A percentile compares a stretch with the other conserved stretches of the same genome.
phyloP scores from a whole-genome alignment of 2,113 vertebrate genomes.

The Mystacornis crossleyi region DNA sequence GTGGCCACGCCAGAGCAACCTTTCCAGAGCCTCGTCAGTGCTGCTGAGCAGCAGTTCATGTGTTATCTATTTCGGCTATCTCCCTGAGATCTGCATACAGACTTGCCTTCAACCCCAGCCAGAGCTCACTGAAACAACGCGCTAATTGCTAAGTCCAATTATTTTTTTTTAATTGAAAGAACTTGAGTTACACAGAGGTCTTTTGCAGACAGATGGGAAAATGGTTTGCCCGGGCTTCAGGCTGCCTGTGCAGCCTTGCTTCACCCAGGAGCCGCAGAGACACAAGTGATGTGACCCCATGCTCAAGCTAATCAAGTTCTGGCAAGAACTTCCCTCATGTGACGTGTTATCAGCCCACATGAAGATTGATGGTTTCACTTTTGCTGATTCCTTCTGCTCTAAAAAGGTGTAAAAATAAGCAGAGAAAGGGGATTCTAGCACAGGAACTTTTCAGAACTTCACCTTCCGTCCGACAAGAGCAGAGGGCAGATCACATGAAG shows the following conservation, averaged over 20 bases:
- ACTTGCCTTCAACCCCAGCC: background rate
- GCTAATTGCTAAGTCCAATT: background rate
- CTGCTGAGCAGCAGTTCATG: background rate
- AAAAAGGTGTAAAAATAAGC: background rate
- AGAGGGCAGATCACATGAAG: background rate
- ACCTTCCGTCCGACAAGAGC: background rate
- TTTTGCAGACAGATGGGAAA: background rate
- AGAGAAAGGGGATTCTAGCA: background rate
- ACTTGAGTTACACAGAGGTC: background rate
- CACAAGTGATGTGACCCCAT: background rate
- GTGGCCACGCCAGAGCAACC: background rate
- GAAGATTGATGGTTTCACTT: background rate
- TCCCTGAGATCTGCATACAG: background rate
- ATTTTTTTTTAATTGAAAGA: conserved; percentile 1
- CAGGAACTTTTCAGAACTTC: background rate
- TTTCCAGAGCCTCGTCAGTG: background rate
- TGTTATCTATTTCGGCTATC: background rate
- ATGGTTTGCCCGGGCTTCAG: background rate
- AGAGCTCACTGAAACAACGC: background rate
- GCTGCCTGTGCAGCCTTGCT: background rate
- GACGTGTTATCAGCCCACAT: fast-evolving
- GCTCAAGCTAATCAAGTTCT: background rate
- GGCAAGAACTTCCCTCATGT: background rate
- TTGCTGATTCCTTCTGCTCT: background rate
- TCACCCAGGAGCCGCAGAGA: background rate